A percentile compares a stretch with the other conserved stretches of the same genome.
Conservation (phyloP, 2,888 invertebrate genomes). For the Slavum lentiscoides region DNA sequence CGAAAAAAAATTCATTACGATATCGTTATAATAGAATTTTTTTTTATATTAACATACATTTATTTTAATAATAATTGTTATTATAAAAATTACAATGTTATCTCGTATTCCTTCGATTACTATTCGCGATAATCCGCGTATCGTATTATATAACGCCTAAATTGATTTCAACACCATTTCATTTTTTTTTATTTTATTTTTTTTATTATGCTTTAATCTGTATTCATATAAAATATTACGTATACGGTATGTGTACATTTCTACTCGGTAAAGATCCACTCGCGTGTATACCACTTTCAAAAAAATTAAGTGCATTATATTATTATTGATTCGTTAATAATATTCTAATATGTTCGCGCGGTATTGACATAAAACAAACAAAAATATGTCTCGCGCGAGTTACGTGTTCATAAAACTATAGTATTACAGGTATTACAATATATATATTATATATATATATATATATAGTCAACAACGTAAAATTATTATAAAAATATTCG, state of each 20-base stretch:
- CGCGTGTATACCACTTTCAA: constrained; percentile 16
- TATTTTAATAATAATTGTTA: neutral
- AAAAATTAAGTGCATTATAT: neutral
- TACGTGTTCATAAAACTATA: constrained; percentile 25
- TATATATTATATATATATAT: too few relatives aligned
- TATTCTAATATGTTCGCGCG: neutral
- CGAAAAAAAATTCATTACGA: too few relatives aligned
- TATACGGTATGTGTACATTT: neutral
- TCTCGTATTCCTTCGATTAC: neutral
- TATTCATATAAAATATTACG: neutral
- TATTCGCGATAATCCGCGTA: neutral
- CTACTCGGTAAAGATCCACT: neutral
- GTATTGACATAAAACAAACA: constrained; percentile 20
- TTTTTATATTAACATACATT: too few relatives aligned
- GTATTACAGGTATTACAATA: too few relatives aligned
- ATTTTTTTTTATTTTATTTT: too few relatives aligned
- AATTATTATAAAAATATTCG: neutral
- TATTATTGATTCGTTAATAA: neutral
- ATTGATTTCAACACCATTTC: constrained; percentile 2
- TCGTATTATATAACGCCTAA: neutral
- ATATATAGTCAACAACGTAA: neutral
- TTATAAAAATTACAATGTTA: neutral
- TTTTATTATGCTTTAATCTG: neutral
- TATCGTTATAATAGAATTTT: too few relatives aligned
- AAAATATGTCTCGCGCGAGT: neutral